These are phyloP conservation scores for Asteroscopus sphinx DNA, from an alignment of 2,888 invertebrate genomes.

Conservation along the genomic window DNA sequence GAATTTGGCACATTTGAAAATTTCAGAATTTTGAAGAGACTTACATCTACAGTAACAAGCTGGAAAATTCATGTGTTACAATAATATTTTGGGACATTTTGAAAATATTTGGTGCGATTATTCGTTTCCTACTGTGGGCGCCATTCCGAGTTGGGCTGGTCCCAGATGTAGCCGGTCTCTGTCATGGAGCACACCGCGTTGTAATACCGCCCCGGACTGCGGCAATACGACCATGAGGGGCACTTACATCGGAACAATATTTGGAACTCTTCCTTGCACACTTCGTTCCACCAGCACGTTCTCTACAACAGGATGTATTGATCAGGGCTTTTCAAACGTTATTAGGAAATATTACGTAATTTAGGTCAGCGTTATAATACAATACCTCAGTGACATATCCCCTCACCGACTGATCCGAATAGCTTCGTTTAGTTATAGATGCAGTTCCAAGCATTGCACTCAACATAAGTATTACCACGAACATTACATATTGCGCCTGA, in stretches of 20 bases:
- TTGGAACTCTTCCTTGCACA: constrained; percentile 97
- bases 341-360: constrained; percentile 17
- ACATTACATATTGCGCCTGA: constrained; percentile 80
- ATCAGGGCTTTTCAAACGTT: constrained; percentile 9
- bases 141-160: constrained; percentile 91
- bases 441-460: constrained; percentile 74
- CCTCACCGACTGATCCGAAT: constrained; percentile 94
- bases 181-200: constrained; percentile 97
- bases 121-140: constrained; percentile 72
- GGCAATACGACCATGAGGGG: constrained; percentile 96
- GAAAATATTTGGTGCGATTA: constrained; percentile 13
- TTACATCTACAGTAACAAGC: constrained; percentile 54
- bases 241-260: constrained; percentile 96
- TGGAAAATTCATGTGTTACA: constrained; percentile 45
- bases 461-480: constrained; percentile 76
- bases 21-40: constrained; percentile 49
- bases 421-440: constrained; percentile 91
- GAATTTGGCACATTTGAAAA: constrained; percentile 72
- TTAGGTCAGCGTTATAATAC: constrained; percentile 6
- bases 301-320: constrained; percentile 89
- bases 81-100: constrained; percentile 32
- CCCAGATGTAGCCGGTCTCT: constrained; percentile 97
- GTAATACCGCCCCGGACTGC: constrained; percentile 96
- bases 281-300: constrained; percentile 98
- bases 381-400: constrained; percentile 95